phyloP scores from a whole-genome alignment of 2,888 invertebrate species.

The Blera fallax region DNA sequence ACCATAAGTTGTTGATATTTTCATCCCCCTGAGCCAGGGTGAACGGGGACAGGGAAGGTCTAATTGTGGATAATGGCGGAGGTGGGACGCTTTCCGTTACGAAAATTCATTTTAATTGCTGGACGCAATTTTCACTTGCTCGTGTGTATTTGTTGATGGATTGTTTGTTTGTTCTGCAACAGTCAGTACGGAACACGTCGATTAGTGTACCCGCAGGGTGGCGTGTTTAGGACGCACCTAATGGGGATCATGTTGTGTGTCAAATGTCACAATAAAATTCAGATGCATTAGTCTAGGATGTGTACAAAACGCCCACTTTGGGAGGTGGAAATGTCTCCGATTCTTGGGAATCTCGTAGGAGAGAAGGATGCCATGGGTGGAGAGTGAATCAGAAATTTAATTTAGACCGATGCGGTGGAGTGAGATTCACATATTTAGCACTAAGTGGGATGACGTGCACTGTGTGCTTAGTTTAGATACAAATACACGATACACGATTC shows the following conservation, averaged over 20 bases:
- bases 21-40: not conserved
- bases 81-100: not conserved
- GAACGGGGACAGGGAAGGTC: not conserved
- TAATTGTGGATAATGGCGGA: constrained; percentile 1
- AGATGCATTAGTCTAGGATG: not conserved
- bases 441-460: not conserved
- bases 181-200: not conserved
- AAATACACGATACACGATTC: not conserved
- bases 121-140: not conserved
- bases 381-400: constrained; percentile 13
- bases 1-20: not conserved
- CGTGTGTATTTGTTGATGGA: constrained; percentile 16
- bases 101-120: not conserved
- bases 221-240: not conserved
- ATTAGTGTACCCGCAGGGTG: constrained; percentile 15
- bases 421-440: not conserved
- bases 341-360: not conserved
- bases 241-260: not conserved
- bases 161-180: constrained; percentile 12
- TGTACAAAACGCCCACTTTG: not conserved
- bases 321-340: not conserved
- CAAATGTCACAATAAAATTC: constrained; percentile 5
- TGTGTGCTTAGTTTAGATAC: not conserved
- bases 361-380: not conserved
- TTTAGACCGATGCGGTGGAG: not conserved